phyloP scores from a whole-genome alignment of 1,140 invertebrate genomes.

The Neodiprion lecontei region DNA sequence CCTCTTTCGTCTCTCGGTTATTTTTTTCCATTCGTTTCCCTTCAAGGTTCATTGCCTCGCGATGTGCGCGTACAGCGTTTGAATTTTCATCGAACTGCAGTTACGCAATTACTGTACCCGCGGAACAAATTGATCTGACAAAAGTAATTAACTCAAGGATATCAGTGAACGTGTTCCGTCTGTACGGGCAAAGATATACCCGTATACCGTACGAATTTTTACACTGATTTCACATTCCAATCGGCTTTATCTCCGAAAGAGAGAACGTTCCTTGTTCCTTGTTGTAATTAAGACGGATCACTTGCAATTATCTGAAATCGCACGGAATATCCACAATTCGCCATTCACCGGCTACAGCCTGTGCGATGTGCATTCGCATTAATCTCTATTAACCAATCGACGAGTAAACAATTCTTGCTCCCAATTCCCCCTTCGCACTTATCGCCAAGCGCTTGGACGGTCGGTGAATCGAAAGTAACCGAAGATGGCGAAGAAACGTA shows the following conservation, averaged over 20 bases:
- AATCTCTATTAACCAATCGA: constrained; percentile 43
- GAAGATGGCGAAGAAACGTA: too few relatives aligned
- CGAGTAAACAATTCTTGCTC: background rate
- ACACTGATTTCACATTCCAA: constrained; percentile 22
- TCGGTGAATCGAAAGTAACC: too few relatives aligned
- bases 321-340: constrained; percentile 38
- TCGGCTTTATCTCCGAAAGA: constrained; percentile 8
- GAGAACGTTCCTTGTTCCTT: background rate
- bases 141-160: background rate
- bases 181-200: too few relatives aligned
- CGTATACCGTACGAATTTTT: constrained; percentile 15
- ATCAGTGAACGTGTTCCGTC: background rate
- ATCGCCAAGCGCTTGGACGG: too few relatives aligned
- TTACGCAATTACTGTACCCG: background rate
- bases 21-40: too few relatives aligned
- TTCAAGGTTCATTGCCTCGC: too few relatives aligned
- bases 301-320: constrained; percentile 40
- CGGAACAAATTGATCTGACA: background rate
- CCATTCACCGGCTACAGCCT: constrained; percentile 17
- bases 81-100: too few relatives aligned
- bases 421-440: too few relatives aligned
- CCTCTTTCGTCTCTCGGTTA: too few relatives aligned
- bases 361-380: constrained; percentile 25
- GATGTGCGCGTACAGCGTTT: too few relatives aligned
- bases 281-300: constrained; percentile 47